Evolutionary conservation across 2,888 invertebrate genomes (phyloP), one percentile per base, ranked within the genome.

Genomic region (Hypolimnas misippus): DNA sequence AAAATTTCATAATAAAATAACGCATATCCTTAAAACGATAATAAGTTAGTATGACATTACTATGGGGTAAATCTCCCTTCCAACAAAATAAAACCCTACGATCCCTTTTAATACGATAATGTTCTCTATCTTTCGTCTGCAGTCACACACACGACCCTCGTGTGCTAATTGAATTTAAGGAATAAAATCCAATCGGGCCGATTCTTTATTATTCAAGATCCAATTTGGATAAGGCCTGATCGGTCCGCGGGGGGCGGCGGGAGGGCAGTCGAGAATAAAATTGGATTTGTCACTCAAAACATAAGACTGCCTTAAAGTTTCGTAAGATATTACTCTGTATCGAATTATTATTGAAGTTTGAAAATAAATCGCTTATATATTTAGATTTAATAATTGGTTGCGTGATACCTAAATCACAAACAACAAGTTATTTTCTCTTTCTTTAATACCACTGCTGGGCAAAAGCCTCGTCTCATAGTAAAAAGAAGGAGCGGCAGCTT

Each of bases 191-290:
- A 92, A 92, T 92, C 92, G 91, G 87, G 85, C 86, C 89, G 91
- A 92, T 92, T 92, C 92, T 92, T 92, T 92, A 92, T 92, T 92
- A 92, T 92, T 92, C 92, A 92, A 92, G 92, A 92, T 92, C 92
- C 92, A 92, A 92, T 92, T 92, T 92, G 92, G 92, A 92, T 92
- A 92, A 92, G 91, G 91, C 87, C 88, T 90, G 91, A 91, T 90
- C 90, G 91, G 91, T 84, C 88, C 84, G 82, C 80, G 80, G 83
- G 81, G 76, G 72, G 81, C 79, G 74, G 72, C 77, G 75, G 82
- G 79, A 85, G 88, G 89, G 87, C 86, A 89, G 85, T 83, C 85
- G 87, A 86, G 88, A 90, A 90, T 91, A 89, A 91, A 92, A 92
- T 92, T 92, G 91, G 90, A 83, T 90, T 91, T 92, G 91, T 92